These are phyloP conservation scores for Eulemur macaco DNA, from an alignment of 2,113 vertebrate species.

Conservation along the genomic window DNA sequence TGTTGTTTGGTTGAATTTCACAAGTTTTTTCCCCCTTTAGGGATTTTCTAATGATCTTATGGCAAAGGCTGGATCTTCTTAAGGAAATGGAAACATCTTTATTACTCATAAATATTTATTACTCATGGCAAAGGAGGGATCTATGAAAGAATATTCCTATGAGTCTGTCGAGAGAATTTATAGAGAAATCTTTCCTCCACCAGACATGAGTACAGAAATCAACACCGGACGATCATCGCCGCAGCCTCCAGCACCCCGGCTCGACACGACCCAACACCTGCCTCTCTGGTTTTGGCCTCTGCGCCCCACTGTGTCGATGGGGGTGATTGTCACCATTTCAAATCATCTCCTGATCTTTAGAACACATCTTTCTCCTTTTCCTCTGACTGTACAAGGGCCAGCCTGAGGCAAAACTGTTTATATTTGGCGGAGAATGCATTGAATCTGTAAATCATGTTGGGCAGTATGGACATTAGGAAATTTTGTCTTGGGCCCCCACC, in stretches of 20 bases:
- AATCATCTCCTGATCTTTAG: neutral
- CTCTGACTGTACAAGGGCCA: neutral
- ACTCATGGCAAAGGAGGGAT: neutral
- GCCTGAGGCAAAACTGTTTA: neutral
- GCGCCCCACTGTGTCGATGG: neutral
- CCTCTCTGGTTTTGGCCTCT: neutral
- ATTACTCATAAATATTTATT: neutral
- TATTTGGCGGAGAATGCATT: no score
- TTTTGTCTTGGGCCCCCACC: neutral
- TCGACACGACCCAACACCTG: neutral
- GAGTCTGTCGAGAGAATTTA: neutral
- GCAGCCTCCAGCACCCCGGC: neutral
- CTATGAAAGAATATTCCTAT: neutral
- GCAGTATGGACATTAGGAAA: no score
- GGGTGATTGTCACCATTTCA: neutral
- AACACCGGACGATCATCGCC: neutral
- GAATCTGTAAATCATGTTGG: no score
- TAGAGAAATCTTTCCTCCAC: neutral
- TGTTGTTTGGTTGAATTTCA: neutral
- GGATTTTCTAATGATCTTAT: neutral
- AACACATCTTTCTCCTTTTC: neutral
- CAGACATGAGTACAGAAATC: neutral
- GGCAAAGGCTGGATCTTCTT: no score
- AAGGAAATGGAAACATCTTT: no score
- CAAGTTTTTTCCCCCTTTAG: neutral